Evolutionary conservation across 2,888 invertebrate genomes (phyloP), one percentile per base, ranked within the genome.

Genomic region (Gerosis bhagava): DNA sequence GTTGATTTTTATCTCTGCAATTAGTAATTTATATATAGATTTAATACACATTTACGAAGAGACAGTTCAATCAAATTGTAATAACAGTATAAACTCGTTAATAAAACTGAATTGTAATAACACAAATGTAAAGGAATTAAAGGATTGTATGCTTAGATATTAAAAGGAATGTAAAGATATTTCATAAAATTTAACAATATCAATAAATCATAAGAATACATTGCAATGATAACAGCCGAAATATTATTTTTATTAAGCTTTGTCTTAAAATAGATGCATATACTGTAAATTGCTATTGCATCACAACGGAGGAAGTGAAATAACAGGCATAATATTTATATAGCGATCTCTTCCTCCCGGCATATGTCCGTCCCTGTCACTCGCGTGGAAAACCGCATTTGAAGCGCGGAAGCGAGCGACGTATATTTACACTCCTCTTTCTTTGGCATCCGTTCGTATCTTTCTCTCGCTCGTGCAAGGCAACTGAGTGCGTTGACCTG

Each of bases 401-500:
- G 58, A 69, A 62, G 56, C 56, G 68, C 66, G 67, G 70, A 75
- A 76, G 61, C 65, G 62, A 52, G 59, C 29, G 55, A 64, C 49
- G 29, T 70, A 50, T 62, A 52, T 49, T 60, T 57, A 52, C 70
- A 67, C 69, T 68, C 55, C 59, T 87, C 66, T 56, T 65, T 51
- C 77, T 39, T 63, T 51, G 26, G 44, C 40, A 52, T 43, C 53
- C 48, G 53, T 48, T 60, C 67, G 65, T 86, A 73, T 66, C 41
- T 64, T 67, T 53, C 61, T 70, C 69, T 67, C 75, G 65, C 67
- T 82, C 77, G 72, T 73, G 80, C 87, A 88, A 88, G 88, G 88
- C 86, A 86, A 87, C 80, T 57, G 78, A 84, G 88, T 82, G 79
- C 87, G 78, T 84, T 87, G 88, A 88, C 87, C 88, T 88, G 88